These are phyloP conservation scores for Ooceraea biroi DNA, from an alignment of 1,140 invertebrate species.

Conservation along the genomic window DNA sequence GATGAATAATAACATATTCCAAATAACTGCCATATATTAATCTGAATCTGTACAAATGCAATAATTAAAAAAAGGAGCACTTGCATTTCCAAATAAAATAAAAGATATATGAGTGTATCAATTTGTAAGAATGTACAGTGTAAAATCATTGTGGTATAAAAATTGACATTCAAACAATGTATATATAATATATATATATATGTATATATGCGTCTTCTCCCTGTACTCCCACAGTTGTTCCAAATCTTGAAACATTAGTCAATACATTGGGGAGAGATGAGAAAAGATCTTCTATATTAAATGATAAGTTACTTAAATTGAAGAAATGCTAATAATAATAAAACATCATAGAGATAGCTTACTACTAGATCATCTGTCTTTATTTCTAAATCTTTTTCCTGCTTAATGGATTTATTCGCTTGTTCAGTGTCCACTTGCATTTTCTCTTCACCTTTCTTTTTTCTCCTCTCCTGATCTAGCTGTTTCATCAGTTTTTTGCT, in stretches of 20 bases:
- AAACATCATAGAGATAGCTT: conserved; percentile 86
- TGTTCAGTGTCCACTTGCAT: conserved; percentile 85
- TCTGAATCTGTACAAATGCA: conserved; percentile 14
- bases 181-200: conserved; percentile 21
- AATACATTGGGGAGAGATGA: conserved; percentile 20
- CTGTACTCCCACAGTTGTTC: conserved; percentile 53
- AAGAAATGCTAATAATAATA: conserved; percentile 82
- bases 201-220: conserved; percentile 37
- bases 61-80: conserved; percentile 3
- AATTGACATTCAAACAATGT: conserved; percentile 48
- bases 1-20: conserved; percentile 1
- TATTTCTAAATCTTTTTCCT: conserved; percentile 88
- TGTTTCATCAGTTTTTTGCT: conserved; percentile 96
- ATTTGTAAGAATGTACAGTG: not conserved
- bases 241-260: conserved; percentile 60
- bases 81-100: conserved; percentile 7
- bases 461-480: conserved; percentile 92
- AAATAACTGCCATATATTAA: not conserved
- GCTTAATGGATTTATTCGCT: conserved; percentile 84
- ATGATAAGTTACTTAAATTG: conserved; percentile 62
- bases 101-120: not conserved
- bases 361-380: conserved; percentile 88
- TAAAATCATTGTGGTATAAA: conserved; percentile 20
- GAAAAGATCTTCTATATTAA: conserved; percentile 38
- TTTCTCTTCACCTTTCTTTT: conserved; percentile 90